Evolutionary conservation across 2,888 invertebrate genomes (phyloP).

Genomic region (Machimus rusticus): DNA sequence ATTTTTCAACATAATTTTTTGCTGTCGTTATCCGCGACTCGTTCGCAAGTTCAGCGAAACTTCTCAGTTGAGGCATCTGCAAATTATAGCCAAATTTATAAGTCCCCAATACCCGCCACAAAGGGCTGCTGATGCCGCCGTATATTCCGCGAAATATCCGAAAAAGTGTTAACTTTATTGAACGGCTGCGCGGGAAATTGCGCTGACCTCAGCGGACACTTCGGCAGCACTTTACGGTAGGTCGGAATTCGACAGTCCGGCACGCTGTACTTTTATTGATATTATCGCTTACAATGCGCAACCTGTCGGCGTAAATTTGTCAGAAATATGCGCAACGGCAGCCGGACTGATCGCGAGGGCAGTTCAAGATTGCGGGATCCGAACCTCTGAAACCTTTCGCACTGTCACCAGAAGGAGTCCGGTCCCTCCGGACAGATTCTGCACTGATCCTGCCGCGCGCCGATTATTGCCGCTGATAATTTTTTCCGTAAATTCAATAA

Average conservation of each 20-base stretch:
- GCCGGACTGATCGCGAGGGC: background rate
- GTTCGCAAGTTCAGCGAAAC: background rate
- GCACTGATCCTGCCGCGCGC: background rate
- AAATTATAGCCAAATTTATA: slow-evolving; percentile 17
- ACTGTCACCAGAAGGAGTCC: background rate
- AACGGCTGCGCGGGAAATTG: background rate
- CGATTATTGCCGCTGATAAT: slow-evolving; percentile 8
- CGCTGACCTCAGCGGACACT: background rate
- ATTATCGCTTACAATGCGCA: background rate
- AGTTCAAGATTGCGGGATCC: background rate
- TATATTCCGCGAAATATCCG: background rate
- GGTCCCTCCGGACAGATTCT: background rate
- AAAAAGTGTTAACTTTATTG: slow-evolving; percentile 10
- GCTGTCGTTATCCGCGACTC: background rate
- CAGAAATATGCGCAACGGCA: slow-evolving; percentile 16
- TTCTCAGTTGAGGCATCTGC: background rate
- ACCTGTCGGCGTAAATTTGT: slow-evolving; percentile 12
- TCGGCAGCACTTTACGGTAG: background rate
- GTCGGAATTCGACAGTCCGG: background rate
- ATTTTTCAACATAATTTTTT: slow-evolving; percentile 25
- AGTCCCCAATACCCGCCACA: background rate
- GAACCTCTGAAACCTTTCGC: background rate
- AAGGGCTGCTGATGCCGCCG: background rate
- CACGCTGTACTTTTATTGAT: background rate
- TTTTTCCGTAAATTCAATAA: slow-evolving; percentile 10